A percentile compares a stretch with the other conserved stretches of the same genome.
Conservation (phyloP, 2,888 invertebrate species). For the Choristoneura rosaceana region DNA sequence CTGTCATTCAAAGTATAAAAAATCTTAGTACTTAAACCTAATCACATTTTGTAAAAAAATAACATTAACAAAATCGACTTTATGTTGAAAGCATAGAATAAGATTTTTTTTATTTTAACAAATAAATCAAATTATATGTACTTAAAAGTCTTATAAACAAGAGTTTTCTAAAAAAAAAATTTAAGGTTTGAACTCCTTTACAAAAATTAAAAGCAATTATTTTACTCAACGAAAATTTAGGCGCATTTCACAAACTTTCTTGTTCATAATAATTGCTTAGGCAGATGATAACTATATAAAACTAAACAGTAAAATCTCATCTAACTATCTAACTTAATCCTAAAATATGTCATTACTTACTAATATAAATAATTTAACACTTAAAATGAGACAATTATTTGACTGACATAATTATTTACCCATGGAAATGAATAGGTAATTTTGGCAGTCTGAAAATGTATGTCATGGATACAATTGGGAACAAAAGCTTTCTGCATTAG, state of each 20-base stretch:
- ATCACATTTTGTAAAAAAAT: conserved; percentile 4
- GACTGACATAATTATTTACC: conserved; percentile 5
- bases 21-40: conserved; percentile 14
- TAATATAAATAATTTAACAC: conserved; percentile 39
- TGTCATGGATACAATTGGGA: conserved; percentile 1
- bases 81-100: background rate
- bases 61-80: background rate
- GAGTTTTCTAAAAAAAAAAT: too few relatives aligned
- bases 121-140: conserved; percentile 18
- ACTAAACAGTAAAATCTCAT: background rate
- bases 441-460: conserved; percentile 11
- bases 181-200: background rate
- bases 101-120: background rate
- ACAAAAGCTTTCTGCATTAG: too few relatives aligned
- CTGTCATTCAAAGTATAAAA: conserved; percentile 22
- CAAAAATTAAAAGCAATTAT: background rate
- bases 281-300: background rate
- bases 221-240: background rate
- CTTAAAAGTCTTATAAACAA: background rate
- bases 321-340: background rate
- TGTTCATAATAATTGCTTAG: too few relatives aligned
- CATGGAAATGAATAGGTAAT: background rate
- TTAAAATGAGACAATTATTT: conserved; percentile 30
- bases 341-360: conserved; percentile 7
- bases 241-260: background rate